phyloP scores from a whole-genome alignment of 2,888 invertebrate genomes.

The Drosophila nr. perissopoda region DNA sequence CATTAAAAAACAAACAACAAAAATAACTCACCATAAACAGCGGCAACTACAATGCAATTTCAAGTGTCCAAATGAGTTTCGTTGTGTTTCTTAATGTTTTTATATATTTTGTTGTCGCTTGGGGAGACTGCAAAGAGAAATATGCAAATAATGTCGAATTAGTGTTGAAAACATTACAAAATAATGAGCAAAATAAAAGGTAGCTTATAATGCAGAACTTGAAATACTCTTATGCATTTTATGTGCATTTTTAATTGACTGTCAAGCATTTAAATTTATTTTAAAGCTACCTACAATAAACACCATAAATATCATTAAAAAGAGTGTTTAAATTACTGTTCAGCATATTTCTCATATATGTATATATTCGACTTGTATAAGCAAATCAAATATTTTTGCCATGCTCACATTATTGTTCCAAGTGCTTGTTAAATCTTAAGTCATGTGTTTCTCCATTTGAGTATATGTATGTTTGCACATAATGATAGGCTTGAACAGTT shows the following conservation, averaged over 20 bases:
- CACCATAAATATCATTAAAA: neutral
- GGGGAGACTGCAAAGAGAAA: slow-evolving; percentile 53
- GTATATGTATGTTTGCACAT: slow-evolving; percentile 20
- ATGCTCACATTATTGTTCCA: neutral
- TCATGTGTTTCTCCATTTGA: slow-evolving; percentile 1
- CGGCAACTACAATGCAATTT: slow-evolving; percentile 55
- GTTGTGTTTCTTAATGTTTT: slow-evolving; percentile 28
- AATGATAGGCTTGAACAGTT: slow-evolving; percentile 29
- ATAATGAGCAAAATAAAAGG: slow-evolving; percentile 14
- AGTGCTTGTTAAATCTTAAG: neutral
- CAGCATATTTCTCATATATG: neutral
- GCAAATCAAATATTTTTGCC: neutral
- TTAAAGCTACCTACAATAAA: neutral
- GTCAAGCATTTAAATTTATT: neutral
- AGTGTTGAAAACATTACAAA: slow-evolving; percentile 50
- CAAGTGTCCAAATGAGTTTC: slow-evolving; percentile 28
- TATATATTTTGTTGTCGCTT: slow-evolving; percentile 2
- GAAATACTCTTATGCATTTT: slow-evolving; percentile 10
- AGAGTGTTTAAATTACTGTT: neutral
- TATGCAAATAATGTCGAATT: slow-evolving; percentile 56
- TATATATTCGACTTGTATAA: neutral
- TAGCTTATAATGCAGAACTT: neutral
- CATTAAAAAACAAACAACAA: neutral
- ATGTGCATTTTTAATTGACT: neutral
- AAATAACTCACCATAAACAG: slow-evolving; percentile 70